Percentiles rank a stretch among this genome's conserved stretches.
Conservation (phyloP, 2,113 vertebrate genomes). For the Cettia cetti region DNA sequence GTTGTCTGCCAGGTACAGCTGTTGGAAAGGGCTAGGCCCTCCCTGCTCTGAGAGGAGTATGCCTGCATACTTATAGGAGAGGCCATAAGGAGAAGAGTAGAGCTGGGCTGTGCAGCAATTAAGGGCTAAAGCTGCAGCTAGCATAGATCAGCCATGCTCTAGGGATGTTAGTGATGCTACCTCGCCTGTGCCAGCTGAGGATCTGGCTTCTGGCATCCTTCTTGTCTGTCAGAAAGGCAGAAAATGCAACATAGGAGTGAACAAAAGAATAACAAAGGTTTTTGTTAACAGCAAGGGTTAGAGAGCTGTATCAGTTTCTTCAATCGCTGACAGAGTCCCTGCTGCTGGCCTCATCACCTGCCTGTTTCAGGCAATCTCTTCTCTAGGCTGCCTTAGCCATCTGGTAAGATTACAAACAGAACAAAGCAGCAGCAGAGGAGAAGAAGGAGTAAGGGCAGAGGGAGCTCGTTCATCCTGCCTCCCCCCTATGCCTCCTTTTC, state of each 20-base stretch:
- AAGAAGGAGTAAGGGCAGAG: not conserved
- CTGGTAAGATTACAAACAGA: slow-evolving; percentile 60
- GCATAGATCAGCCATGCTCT: not conserved
- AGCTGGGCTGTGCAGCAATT: not conserved
- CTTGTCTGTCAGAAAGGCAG: not conserved
- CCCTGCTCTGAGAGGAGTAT: not conserved
- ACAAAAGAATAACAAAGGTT: slow-evolving; percentile 18
- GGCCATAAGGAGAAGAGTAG: not conserved
- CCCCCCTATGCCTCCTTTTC: not conserved
- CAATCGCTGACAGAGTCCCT: not conserved
- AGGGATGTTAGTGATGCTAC: not conserved
- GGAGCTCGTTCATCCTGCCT: not conserved
- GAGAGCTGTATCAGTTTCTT: slow-evolving; percentile 29
- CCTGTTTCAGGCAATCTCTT: slow-evolving; percentile 43
- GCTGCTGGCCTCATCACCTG: slow-evolving; percentile 59
- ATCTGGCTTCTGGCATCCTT: not conserved
- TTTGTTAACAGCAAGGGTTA: slow-evolving; percentile 4
- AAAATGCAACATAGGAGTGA: not conserved
- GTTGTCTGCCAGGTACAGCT: slow-evolving; percentile 26
- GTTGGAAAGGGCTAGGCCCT: slow-evolving; percentile 1
- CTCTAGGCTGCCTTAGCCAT: slow-evolving; percentile 35
- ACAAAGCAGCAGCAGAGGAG: slow-evolving; percentile 37
- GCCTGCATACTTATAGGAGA: not conserved
- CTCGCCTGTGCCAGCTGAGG: not conserved
- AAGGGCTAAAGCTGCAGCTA: not conserved